Base-by-base conservation (phyloP, 2,113 vertebrate species). In the Chinchilla lanigera region DNA sequence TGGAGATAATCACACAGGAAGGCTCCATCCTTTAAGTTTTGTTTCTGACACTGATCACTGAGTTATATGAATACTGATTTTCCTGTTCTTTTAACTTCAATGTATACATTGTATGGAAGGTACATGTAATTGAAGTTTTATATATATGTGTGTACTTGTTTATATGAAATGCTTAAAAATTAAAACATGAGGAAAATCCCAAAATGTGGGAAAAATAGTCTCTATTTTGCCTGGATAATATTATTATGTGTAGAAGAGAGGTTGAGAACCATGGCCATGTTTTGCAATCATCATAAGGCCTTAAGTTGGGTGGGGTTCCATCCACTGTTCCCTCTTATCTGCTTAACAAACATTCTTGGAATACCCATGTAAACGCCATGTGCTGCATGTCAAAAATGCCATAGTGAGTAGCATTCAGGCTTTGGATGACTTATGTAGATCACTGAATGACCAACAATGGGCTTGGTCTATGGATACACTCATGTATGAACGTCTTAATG, bases 191-290 rank as follows among this genome's bases (percentile, higher is more conserved):
- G n/a, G 63, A 89, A 80, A 84, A 28, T 41, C 20, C 19, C 10
- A 26, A 63, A 85, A 85, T 14, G 7, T n/a, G 58, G 86, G 58
- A 41, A 9, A 86, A 71, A 14, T 1, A 30, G 35, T 86, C 22
- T 93, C 17, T 63, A 2, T 58, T 44, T 71, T 63, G 52, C 61
- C 7, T 13, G 44, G 22, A 44, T 44, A 24, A 47, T 22, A 10
- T 61, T 33, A 13, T 14, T 5, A 16, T 11, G 20, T 54, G 14
- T 11, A 1, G 2, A 47, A 8, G 19, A 38, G 41, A 41, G 10
- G 6, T 41, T 28, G 3, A 54, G 41, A 19, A 33, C 47, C 54
- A 0, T 4, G 35, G 9, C 52, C 2, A 0, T 38, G 61, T 35
- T 82, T 80, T 61, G 19, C 13, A 56, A 47, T 17, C 28, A 50